Conservation (phyloP, 35 echinoderm and acorn worm genomes). For the Acanthaster planci region DNA sequence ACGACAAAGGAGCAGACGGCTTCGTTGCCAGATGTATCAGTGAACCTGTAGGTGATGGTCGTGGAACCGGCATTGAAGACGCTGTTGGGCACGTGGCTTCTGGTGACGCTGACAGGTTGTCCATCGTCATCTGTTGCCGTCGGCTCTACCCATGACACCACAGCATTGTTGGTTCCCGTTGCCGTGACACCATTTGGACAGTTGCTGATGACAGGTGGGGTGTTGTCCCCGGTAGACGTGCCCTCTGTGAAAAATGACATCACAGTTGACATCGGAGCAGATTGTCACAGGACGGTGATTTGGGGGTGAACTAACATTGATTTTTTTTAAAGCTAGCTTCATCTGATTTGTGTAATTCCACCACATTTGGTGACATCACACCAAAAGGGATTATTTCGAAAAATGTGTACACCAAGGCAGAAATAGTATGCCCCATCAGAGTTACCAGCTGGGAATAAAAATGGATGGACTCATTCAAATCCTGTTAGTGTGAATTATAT, state of each 20-base stretch:
- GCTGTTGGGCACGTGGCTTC: slow-evolving; percentile 1
- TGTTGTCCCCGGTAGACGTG: slow-evolving; percentile 35
- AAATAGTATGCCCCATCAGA: too few relatives aligned
- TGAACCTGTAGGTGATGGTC: slow-evolving; percentile 62
- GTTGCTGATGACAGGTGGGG: slow-evolving; percentile 46
- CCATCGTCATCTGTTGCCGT: slow-evolving; percentile 66
- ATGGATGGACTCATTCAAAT: too few relatives aligned
- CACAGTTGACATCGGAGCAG: too few relatives aligned
- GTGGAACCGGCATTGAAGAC: slow-evolving; percentile 46
- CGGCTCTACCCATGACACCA: slow-evolving; percentile 51
- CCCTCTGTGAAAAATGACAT: neutral
- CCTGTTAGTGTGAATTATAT: too few relatives aligned
- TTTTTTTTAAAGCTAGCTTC: too few relatives aligned
- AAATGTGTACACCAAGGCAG: too few relatives aligned
- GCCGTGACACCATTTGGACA: slow-evolving; percentile 36
- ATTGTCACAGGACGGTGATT: too few relatives aligned
- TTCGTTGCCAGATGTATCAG: slow-evolving; percentile 56
- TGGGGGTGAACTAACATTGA: too few relatives aligned
- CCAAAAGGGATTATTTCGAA: too few relatives aligned
- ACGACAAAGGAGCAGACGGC: slow-evolving; percentile 47
- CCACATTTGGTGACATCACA: too few relatives aligned
- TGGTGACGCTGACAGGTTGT: slow-evolving; percentile 33
- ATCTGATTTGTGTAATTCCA: too few relatives aligned
- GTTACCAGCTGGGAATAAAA: too few relatives aligned
- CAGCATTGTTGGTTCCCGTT: slow-evolving; percentile 9